These are phyloP conservation scores for Acrocephalus scirpaceus DNA, from an alignment of 2,797 vertebrate genomes.

Conservation along the genomic window DNA sequence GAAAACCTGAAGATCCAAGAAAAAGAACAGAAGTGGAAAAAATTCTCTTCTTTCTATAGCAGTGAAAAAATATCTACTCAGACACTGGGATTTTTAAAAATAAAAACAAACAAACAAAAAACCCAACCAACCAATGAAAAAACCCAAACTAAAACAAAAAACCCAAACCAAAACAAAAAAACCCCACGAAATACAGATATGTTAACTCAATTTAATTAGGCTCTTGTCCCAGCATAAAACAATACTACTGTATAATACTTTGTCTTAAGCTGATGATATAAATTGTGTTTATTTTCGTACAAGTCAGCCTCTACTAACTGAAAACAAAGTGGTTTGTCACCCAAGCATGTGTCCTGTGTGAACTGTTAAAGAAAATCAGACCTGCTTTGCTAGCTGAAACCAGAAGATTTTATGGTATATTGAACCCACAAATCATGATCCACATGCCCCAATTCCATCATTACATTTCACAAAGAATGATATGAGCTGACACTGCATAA, in stretches of 20 bases:
- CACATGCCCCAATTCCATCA: constrained; percentile 7
- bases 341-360: neutral
- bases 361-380: constrained; percentile 21
- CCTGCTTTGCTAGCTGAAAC: neutral
- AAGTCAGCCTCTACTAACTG: neutral
- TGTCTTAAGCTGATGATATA: neutral
- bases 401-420: neutral
- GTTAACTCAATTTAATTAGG: neutral
- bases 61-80: neutral
- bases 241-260: neutral
- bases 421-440: constrained; percentile 54
- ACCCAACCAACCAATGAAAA: neutral
- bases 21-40: neutral
- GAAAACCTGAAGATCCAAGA: neutral
- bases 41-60: neutral
- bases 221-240: neutral
- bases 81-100: neutral
- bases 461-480: constrained; percentile 15
- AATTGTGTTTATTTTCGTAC: neutral
- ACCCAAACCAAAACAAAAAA: too few species aligned
- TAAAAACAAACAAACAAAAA: neutral
- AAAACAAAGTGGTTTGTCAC: constrained; percentile 6
- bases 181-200: too few species aligned
- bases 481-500: neutral
- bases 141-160: neutral